Percentiles rank a stretch among this genome's conserved stretches.
These are phyloP conservation scores for Chelonia mydas DNA, from an alignment of 2,797 vertebrate species.

Conservation along the genomic window DNA sequence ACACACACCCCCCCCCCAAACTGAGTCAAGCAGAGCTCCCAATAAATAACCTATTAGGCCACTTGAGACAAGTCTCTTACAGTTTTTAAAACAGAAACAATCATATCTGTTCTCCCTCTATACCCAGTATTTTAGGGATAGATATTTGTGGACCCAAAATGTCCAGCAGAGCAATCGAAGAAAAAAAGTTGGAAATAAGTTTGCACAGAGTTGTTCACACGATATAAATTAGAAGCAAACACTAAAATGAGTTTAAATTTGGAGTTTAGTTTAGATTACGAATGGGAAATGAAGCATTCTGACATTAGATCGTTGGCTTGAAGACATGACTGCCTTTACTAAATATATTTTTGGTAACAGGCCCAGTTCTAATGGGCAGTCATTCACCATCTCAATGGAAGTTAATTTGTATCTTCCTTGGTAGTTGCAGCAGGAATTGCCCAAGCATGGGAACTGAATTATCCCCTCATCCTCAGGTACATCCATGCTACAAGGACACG, in stretches of 20 bases:
- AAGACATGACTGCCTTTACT: not conserved
- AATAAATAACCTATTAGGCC: not conserved
- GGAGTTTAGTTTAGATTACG: rapidly evolving
- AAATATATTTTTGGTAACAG: not conserved
- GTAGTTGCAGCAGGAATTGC: not conserved
- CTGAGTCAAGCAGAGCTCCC: not conserved
- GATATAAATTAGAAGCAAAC: rapidly evolving
- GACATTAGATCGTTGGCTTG: not conserved
- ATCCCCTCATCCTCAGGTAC: not conserved
- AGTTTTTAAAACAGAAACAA: not conserved
- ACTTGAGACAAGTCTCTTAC: not conserved
- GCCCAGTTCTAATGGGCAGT: not conserved
- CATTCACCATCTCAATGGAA: not conserved
- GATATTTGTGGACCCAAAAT: not conserved
- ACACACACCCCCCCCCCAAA: too few species aligned
- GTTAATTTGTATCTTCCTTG: not conserved
- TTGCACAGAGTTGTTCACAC: rapidly evolving
- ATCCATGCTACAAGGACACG: not conserved
- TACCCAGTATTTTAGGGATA: slow-evolving; percentile 92
- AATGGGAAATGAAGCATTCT: not conserved
- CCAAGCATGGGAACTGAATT: not conserved
- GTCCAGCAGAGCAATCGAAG: slow-evolving; percentile 92
- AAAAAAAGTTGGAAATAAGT: not conserved
- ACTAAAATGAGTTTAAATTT: rapidly evolving
- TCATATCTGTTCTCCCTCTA: slow-evolving; percentile 94